These are phyloP conservation scores for Amphimedon queenslandica DNA, from an alignment of 37 sponge, comb jelly and placozoan genomes.

Conservation along the genomic window DNA sequence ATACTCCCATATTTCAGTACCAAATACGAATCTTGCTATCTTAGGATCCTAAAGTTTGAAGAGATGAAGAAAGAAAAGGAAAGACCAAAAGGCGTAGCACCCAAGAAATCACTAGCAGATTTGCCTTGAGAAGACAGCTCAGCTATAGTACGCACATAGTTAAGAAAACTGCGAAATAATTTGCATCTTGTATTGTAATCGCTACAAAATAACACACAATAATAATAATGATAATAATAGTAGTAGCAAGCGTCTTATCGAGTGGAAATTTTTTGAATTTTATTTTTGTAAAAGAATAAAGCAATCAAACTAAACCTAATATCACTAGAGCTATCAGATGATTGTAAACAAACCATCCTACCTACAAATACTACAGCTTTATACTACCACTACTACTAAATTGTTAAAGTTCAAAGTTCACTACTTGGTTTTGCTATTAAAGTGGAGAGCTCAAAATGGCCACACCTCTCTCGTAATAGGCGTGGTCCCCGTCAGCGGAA, in stretches of 20 bases:
- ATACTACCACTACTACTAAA: not conserved
- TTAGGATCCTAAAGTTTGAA: constrained; percentile 93
- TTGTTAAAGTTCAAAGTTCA: not conserved
- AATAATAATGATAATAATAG: too few relatives aligned
- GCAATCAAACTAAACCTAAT: too few relatives aligned
- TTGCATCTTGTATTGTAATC: too few relatives aligned
- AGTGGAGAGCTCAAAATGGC: constrained; percentile 48
- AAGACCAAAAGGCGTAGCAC: constrained; percentile 75
- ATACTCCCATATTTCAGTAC: too few relatives aligned
- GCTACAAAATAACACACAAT: too few relatives aligned
- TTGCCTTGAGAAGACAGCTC: constrained; percentile 52
- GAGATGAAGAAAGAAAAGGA: constrained; percentile 88
- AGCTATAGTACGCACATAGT: not conserved
- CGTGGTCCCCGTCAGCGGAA: constrained; percentile 34
- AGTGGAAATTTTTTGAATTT: too few relatives aligned
- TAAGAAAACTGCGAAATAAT: not conserved
- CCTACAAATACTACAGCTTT: too few relatives aligned
- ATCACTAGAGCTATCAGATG: too few relatives aligned
- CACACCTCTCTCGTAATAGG: constrained; percentile 87
- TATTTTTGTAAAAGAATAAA: too few relatives aligned
- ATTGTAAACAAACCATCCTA: too few relatives aligned
- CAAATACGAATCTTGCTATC: not conserved
- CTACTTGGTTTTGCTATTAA: too few relatives aligned
- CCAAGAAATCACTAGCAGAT: constrained; percentile 63
- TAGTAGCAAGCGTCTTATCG: too few relatives aligned